Evolutionary conservation across 1,140 invertebrate genomes (phyloP), one percentile per base, ranked within the genome.

Genomic region (Drepana arcuata): DNA sequence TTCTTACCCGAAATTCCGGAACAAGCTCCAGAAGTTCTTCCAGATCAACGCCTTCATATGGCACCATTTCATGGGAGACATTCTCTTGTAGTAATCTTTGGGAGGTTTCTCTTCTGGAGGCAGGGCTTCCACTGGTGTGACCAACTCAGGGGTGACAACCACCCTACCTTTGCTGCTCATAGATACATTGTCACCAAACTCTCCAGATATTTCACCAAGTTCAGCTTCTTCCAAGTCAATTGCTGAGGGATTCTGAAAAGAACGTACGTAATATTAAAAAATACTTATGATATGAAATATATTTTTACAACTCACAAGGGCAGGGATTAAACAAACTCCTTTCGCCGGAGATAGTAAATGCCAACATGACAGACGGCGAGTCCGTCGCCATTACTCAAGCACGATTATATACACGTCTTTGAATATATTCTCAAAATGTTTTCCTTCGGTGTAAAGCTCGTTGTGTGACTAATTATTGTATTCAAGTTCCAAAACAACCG

Each of bases 1-100:
- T 6, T 18, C 85, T 86, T 81, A 95, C 93, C 93, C 93, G 37
- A 95, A 90, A 77, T 98, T 97, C 64, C 96, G 88, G 86, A 93
- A 93, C 86, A 97, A 91, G 78, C 93, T 89, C 36, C 95, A 86
- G 56, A 96, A 92, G 77, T 98, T 98, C 66, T 98, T 98, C 86
- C 94, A 93, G 24, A 95, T 88, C 2, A 97, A 78, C 13, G 95
- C 95, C 32, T 88, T 87, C 86, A 95, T 92, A 46, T 94, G 92
- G 60, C 88, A 83, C 14, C 80, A 66, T 54, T 91, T 86, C 55
- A 92, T 83, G 25, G 92, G 86, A 65, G 88, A 88, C 1, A 90
- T 84, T 14, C 87, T 84, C 33, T 91, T 88, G 24, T 80, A 66
- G 31, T 81, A 85, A 0, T 78, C 57, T 10, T 71, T 16, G 41